A percentile compares a stretch with the other conserved stretches of the same genome.
phyloP scores from a whole-genome alignment of 2,113 vertebrate genomes.

The Ornithorhynchus anatinus region DNA sequence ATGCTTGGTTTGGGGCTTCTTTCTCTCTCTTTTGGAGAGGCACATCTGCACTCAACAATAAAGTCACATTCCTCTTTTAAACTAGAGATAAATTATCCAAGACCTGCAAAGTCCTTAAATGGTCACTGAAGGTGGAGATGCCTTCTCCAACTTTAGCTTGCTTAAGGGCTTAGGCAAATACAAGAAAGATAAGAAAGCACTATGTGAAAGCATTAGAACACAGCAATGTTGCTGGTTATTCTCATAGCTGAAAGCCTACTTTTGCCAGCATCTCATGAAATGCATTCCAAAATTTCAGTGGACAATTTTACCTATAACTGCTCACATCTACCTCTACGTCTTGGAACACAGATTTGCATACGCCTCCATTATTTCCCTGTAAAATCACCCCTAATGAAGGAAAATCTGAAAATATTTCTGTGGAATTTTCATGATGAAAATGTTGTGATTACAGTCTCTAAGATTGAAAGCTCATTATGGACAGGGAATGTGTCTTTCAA shows the following conservation, averaged over 20 bases:
- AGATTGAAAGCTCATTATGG: no score
- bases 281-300: not conserved
- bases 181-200: not conserved
- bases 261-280: not conserved
- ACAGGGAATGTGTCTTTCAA: no score
- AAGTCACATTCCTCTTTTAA: not conserved
- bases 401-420: no score
- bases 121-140: not conserved
- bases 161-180: constrained; percentile 31
- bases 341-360: no score
- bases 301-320: not conserved
- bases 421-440: no score
- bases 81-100: not conserved
- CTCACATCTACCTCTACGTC: no score
- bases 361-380: no score
- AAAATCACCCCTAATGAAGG: no score
- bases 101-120: constrained; percentile 8
- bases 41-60: not conserved
- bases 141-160: constrained; percentile 3
- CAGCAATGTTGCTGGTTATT: not conserved
- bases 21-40: not conserved
- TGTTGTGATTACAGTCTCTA: no score
- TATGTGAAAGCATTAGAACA: not conserved
- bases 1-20: not conserved
- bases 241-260: not conserved